Evolutionary conservation across 2,797 vertebrate genomes (phyloP), one percentile per base, ranked within the genome.

Genomic region (Protosalanx chinensis): DNA sequence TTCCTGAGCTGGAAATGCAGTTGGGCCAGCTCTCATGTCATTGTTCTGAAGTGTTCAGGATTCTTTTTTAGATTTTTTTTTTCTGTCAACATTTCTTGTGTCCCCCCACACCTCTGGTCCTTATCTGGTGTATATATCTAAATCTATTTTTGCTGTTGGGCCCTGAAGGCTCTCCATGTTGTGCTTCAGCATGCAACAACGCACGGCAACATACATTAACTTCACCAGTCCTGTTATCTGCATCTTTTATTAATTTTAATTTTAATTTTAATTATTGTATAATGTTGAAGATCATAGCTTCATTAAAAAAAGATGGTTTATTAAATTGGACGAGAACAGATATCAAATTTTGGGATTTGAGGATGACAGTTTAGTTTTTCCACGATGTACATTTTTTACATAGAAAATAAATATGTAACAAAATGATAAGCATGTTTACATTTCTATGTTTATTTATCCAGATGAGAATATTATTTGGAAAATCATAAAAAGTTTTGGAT

Each of bases 401-500:
- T 90, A 79, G 87, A 86, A 89, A 86, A 86, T 87, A 84, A 84
- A 71, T 67, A 76, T 84, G 86, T 90, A 92, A 88, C 84, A 85
- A 85, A 86, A 90, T 89, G 88, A 85, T 85, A 92, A 91, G 93
- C 92, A 89, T 95, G 93, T 94, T 93, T 93, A 93, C 92, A 93
- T 91, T 94, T 95, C 92, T 85, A 92, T 88, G 94, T 95, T 94
- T 93, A 94, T 95, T 94, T 93, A 95, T 89, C 82, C 85, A 89
- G 83, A 90, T 85, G 91, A 93, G 89, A 92, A 89, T 92, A 93
- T 95, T 93, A 93, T 95, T 96, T 95, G 91, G 77, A 92, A 94
- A 91, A 91, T 90, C 91, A 97, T 96, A 96, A 97, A 97, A 96
- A 94, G 92, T 93, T 93, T 92, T 93, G 72, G 58, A 93, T 94